Evolutionary conservation across 2,113 vertebrate genomes (phyloP).

Genomic region (Ifrita kowaldi): DNA sequence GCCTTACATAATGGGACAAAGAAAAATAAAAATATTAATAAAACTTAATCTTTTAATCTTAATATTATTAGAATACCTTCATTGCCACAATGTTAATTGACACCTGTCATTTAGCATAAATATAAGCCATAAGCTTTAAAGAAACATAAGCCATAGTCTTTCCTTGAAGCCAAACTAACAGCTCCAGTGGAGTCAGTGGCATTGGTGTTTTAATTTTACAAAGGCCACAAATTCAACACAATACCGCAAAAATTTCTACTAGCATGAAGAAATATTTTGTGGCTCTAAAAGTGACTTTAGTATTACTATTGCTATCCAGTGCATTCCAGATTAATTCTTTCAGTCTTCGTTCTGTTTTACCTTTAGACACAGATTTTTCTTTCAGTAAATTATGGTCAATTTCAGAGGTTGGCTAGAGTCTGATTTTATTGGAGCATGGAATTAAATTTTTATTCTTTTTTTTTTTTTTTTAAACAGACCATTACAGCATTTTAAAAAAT

Average conservation of each 20-base stretch:
- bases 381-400: background rate
- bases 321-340: background rate
- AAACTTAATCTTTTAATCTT: background rate
- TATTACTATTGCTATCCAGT: background rate
- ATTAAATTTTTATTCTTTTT: background rate
- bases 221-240: background rate
- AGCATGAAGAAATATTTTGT: background rate
- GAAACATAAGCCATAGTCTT: background rate
- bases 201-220: background rate
- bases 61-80: background rate
- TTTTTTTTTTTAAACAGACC: background rate
- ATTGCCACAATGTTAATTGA: background rate
- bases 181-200: background rate
- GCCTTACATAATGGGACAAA: rapidly evolving
- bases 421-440: background rate
- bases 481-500: background rate
- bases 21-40: background rate
- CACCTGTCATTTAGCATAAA: background rate
- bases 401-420: background rate
- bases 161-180: background rate
- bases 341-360: background rate
- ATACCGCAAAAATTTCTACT: background rate
- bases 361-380: background rate
- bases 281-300: background rate
- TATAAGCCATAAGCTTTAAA: background rate